Base-by-base conservation (phyloP, 2,888 invertebrate genomes). In the Eilema griseolum region DNA sequence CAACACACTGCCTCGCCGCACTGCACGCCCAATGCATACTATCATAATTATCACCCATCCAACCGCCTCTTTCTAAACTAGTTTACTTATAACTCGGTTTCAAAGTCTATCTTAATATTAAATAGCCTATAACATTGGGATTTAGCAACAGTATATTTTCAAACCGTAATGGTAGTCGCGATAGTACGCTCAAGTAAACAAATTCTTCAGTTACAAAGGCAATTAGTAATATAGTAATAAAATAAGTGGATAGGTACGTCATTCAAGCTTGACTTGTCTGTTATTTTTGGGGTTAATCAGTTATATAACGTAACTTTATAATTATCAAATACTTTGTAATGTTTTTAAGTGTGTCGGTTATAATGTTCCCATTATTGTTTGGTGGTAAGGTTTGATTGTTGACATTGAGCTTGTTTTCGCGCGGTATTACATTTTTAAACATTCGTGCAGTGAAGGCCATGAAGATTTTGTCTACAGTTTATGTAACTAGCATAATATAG, bases 281-380 rank as follows among this genome's bases (percentile, higher is more conserved):
- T 80, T 69, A 75, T 72, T 81, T 84, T 82, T 83, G 81, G 84
- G 80, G 83, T 81, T 83, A 83, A 83, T 83, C 76, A 81, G 78
- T 85, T 84, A 83, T 77, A 80, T 86, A 83, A 83, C 63, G 67
- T 72, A 79, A 77, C 71, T 68, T 78, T 69, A 70, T 69, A 66
- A 78, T 83, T 79, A 80, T 81, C 72, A 78, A 82, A 80, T 83
- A 77, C 70, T 77, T 74, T 71, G 74, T 80, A 75, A 78, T 69
- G 63, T 46, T 67, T 75, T 52, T 72, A 73, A 76, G 72, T 79
- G 72, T 78, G 71, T 68, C 70, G 71, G 77, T 77, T 71, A 70
- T 77, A 69, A 33, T 67, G 64, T 76, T 79, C 81, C 75, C 81
- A 81, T 77, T 70, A 81, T 81, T 81, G 79, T 72, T 66, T 75